Conservation (phyloP, 2,888 invertebrate species). For the Drosophila leonis region DNA sequence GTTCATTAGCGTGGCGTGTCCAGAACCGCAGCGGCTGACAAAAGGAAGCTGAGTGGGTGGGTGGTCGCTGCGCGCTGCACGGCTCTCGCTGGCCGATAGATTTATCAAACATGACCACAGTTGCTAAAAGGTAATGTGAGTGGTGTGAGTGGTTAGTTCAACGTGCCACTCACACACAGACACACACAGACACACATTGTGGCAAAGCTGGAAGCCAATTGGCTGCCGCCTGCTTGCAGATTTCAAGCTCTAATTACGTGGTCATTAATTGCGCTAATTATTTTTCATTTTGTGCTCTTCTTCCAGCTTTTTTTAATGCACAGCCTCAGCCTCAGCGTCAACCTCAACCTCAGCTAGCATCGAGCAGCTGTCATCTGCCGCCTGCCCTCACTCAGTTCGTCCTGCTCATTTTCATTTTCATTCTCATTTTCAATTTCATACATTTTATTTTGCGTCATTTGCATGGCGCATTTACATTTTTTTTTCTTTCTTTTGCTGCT, state of each 20-base stretch:
- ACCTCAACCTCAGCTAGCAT: neutral
- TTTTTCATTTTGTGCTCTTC: slow-evolving; percentile 75
- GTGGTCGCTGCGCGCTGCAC: no score
- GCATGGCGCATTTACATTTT: slow-evolving; percentile 58
- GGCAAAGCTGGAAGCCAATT: neutral
- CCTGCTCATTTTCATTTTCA: slow-evolving; percentile 11
- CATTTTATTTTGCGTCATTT: slow-evolving; percentile 77
- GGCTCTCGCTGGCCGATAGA: slow-evolving; percentile 62
- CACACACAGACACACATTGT: neutral
- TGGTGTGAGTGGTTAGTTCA: slow-evolving; percentile 17
- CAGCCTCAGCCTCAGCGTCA: slow-evolving; percentile 8
- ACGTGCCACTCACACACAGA: slow-evolving; percentile 65
- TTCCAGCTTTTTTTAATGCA: slow-evolving; percentile 41
- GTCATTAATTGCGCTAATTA: slow-evolving; percentile 84
- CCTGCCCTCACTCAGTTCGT: neutral
- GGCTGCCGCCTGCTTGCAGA: slow-evolving; percentile 35
- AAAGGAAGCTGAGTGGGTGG: slow-evolving; percentile 56
- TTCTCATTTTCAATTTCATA: slow-evolving; percentile 67
- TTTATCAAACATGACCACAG: slow-evolving; percentile 76
- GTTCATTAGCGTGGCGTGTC: slow-evolving; percentile 60
- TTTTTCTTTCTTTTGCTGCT: neutral
- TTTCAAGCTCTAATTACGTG: slow-evolving; percentile 82
- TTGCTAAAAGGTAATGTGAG: slow-evolving; percentile 57
- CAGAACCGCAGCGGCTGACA: slow-evolving; percentile 56
- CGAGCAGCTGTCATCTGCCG: slow-evolving; percentile 18